Evolutionary conservation across 2,888 invertebrate genomes (phyloP).

Genomic region (Abrostola tripartita): DNA sequence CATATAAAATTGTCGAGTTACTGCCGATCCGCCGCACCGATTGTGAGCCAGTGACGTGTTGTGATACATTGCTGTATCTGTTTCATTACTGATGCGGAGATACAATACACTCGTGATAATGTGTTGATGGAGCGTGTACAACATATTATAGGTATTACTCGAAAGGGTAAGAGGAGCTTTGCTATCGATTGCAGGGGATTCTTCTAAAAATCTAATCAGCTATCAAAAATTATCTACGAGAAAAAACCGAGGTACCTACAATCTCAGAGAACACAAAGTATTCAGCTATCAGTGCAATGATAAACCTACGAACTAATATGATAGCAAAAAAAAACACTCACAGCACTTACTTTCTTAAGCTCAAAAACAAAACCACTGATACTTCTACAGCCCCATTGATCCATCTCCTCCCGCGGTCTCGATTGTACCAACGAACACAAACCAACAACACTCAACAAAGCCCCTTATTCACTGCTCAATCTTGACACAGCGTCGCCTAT

Average conservation of each 20-base stretch:
- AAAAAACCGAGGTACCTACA: too few relatives aligned
- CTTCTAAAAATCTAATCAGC: too few relatives aligned
- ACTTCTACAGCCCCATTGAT: not conserved
- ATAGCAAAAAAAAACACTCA: not conserved
- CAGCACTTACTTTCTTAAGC: not conserved
- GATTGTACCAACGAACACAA: constrained; percentile 32
- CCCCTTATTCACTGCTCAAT: constrained; percentile 44
- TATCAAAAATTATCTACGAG: too few relatives aligned
- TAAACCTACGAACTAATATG: too few relatives aligned
- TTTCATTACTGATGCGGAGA: constrained; percentile 2
- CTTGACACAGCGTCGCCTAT: constrained; percentile 57
- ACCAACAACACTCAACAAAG: constrained; percentile 34
- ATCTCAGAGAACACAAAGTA: too few relatives aligned
- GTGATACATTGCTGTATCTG: constrained; percentile 5
- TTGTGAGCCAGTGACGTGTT: constrained; percentile 5
- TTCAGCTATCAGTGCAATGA: too few relatives aligned
- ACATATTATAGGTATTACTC: not conserved
- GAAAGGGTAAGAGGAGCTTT: too few relatives aligned
- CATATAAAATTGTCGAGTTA: constrained; percentile 27
- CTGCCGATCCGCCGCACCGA: constrained; percentile 21
- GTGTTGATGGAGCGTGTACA: constrained; percentile 1
- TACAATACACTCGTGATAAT: constrained; percentile 3
- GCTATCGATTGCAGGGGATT: too few relatives aligned
- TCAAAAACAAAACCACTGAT: constrained; percentile 1
- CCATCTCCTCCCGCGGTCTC: not conserved